These are phyloP conservation scores for Terebella lapidaria DNA, from an alignment of 2,888 invertebrate species.

Conservation along the genomic window DNA sequence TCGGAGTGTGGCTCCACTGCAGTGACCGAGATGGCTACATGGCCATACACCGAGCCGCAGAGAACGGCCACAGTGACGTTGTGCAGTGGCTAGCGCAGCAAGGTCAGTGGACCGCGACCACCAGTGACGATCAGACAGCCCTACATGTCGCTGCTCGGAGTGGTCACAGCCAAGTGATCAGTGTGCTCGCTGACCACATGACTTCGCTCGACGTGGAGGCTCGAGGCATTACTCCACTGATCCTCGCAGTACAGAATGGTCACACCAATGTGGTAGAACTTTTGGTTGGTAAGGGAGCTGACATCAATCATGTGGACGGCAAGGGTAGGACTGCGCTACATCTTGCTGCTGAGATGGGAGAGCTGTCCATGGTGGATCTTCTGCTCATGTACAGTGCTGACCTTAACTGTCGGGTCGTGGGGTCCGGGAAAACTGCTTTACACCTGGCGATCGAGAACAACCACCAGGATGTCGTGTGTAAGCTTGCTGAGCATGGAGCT, in stretches of 20 bases:
- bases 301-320: neutral
- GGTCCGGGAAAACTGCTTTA: constrained; percentile 1
- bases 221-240: neutral
- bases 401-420: constrained; percentile 1
- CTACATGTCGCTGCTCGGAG: neutral
- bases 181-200: neutral
- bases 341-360: constrained; percentile 4
- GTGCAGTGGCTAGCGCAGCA: constrained; percentile 3
- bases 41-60: constrained; percentile 8
- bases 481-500: neutral
- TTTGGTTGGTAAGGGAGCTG: neutral
- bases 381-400: constrained; percentile 12
- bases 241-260: neutral
- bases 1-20: neutral
- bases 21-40: constrained; percentile 6
- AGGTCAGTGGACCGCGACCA: constrained; percentile 7
- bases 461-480: neutral
- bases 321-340: constrained; percentile 7
- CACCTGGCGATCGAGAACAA: constrained; percentile 3
- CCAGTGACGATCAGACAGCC: neutral
- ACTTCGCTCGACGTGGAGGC: neutral
- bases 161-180: neutral
- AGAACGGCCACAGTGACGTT: constrained; percentile 1
- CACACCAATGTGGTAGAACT: neutral
- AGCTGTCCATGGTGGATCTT: constrained; percentile 4